These are phyloP conservation scores for Arbacia lixula DNA, from an alignment of 53 echinoderm and acorn worm genomes.

Conservation along the genomic window DNA sequence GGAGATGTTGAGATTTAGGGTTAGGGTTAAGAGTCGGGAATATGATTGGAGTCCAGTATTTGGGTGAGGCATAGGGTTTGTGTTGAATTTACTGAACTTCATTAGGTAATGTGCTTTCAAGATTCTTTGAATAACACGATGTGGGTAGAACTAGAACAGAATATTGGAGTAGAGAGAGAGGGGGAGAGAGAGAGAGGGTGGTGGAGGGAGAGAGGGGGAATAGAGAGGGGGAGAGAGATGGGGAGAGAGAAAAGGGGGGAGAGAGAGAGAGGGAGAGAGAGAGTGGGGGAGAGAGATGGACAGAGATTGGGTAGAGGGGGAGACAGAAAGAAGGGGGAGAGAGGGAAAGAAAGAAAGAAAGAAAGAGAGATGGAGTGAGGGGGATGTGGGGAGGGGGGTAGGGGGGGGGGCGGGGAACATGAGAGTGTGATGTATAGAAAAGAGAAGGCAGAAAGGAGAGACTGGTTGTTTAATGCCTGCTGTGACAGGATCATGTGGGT, in stretches of 20 bases:
- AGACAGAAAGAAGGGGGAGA: background rate
- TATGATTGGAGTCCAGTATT: too few species aligned
- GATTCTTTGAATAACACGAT: too few species aligned
- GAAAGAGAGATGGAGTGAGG: background rate
- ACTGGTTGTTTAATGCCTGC: too few species aligned
- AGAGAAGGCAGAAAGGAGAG: too few species aligned
- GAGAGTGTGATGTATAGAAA: background rate
- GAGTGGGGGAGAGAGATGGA: background rate
- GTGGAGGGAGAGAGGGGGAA: background rate
- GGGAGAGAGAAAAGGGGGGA: background rate
- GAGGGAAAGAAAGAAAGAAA: background rate
- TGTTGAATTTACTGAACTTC: too few species aligned
- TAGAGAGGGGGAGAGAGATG: background rate
- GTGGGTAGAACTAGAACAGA: background rate
- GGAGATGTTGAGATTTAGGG: background rate
- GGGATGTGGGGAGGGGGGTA: background rate
- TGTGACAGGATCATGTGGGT: too few species aligned
- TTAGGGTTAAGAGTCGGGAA: background rate
- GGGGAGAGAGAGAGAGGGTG: background rate
- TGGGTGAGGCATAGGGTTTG: too few species aligned
- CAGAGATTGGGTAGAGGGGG: background rate
- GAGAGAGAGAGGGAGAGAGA: background rate
- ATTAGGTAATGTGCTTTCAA: too few species aligned
- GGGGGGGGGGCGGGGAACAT: background rate
- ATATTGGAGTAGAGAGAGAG: background rate